Evolutionary conservation across 2,797 vertebrate species (phyloP).

Genomic region (Gambelia wislizenii): DNA sequence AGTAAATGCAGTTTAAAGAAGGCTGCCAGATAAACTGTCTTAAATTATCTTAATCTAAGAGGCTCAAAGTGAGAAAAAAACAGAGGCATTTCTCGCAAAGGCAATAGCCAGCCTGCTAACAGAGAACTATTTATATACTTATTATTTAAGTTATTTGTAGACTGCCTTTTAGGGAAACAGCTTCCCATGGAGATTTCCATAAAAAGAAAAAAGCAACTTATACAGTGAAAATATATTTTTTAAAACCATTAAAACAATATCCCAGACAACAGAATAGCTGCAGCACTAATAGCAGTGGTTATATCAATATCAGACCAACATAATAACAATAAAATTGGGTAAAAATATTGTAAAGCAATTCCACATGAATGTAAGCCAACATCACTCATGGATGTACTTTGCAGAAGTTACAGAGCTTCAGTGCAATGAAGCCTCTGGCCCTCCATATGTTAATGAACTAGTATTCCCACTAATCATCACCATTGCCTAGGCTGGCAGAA

Average conservation of each 20-base stretch:
- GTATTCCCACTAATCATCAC: too few species aligned
- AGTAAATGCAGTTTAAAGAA: neutral
- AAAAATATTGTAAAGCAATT: neutral
- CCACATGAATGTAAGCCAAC: neutral
- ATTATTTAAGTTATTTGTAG: neutral
- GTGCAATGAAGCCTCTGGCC: neutral
- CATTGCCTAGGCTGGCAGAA: too few species aligned
- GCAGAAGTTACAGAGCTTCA: neutral
- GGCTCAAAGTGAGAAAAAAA: neutral
- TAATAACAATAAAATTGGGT: neutral
- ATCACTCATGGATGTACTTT: neutral
- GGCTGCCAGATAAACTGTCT: neutral
- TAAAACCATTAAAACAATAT: neutral
- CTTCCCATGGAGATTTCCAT: neutral
- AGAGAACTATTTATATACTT: neutral
- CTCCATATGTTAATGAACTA: too few species aligned
- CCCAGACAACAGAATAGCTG: neutral
- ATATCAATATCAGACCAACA: neutral
- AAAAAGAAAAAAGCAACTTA: neutral
- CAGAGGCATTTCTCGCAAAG: neutral
- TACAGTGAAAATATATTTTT: neutral
- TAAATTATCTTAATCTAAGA: constrained; percentile 5
- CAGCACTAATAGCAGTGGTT: neutral
- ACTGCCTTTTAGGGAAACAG: neutral
- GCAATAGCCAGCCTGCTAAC: neutral